A percentile compares a stretch with the other conserved stretches of the same genome.
Evolutionary conservation across 2,888 invertebrate species (phyloP).

Genomic region (Stenotaenia linearis): DNA sequence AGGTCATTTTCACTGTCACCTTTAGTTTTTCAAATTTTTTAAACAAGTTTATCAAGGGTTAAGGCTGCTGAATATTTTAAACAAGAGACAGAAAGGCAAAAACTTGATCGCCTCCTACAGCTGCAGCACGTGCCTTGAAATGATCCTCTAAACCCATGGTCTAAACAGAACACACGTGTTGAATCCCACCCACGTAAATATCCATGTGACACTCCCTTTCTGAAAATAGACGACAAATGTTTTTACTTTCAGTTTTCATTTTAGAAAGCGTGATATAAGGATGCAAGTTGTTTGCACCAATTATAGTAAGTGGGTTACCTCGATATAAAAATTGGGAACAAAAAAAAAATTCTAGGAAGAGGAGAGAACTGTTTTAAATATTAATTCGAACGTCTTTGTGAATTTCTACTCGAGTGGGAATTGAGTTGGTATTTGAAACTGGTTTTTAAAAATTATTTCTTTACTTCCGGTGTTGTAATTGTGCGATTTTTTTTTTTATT

Average conservation of each 20-base stretch:
- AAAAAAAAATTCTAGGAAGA: neutral
- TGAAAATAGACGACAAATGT: neutral
- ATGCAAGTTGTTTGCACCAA: neutral
- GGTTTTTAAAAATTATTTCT: too few relatives aligned
- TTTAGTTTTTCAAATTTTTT: neutral
- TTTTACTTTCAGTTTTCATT: neutral
- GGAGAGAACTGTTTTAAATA: too few relatives aligned
- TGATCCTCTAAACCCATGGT: neutral
- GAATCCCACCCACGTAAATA: neutral
- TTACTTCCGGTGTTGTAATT: too few relatives aligned
- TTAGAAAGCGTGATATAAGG: neutral
- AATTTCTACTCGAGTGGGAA: too few relatives aligned
- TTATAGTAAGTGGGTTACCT: constrained; percentile 6
- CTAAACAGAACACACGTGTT: neutral
- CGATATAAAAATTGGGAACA: neutral
- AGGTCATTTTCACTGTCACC: neutral
- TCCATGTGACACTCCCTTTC: neutral
- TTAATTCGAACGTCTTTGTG: too few relatives aligned
- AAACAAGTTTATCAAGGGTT: neutral
- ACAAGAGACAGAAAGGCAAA: neutral
- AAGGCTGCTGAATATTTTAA: neutral
- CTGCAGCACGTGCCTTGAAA: neutral
- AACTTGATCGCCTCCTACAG: neutral
- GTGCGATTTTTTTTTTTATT: too few relatives aligned
- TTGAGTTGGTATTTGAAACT: too few relatives aligned